phyloP scores from a whole-genome alignment of 2,113 vertebrate species.

The Trematomus loennbergii region DNA sequence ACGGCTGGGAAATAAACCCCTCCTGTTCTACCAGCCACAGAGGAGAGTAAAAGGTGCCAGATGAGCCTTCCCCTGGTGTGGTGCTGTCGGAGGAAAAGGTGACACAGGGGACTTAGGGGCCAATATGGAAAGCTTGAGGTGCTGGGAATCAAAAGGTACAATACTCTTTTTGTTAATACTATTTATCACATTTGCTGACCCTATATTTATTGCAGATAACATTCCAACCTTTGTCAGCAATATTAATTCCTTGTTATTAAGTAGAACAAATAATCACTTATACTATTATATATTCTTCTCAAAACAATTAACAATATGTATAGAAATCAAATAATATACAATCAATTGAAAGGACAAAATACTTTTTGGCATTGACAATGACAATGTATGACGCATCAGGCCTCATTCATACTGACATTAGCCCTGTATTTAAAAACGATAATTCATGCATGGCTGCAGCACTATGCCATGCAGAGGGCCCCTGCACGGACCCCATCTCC shows the following conservation, averaged over 20 bases:
- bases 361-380: not conserved
- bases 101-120: no score
- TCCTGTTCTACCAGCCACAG: not conserved
- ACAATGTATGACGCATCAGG: not conserved
- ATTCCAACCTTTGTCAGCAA: not conserved
- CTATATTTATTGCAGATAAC: not conserved
- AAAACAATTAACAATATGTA: not conserved
- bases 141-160: no score
- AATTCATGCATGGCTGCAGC: not conserved
- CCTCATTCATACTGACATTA: not conserved
- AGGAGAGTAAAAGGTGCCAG: no score
- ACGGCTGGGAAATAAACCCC: constrained; percentile 11
- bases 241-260: not conserved
- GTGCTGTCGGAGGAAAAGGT: no score
- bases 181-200: not conserved
- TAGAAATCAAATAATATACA: not conserved
- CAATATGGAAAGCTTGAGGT: no score
- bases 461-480: not conserved
- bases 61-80: no score
- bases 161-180: not conserved
- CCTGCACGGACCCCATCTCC: not conserved
- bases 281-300: not conserved
- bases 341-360: not conserved
- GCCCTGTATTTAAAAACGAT: not conserved
- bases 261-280: not conserved